Evolutionary conservation across 2,113 vertebrate genomes (phyloP).

Genomic region (Tympanuchus pallidicinctus): DNA sequence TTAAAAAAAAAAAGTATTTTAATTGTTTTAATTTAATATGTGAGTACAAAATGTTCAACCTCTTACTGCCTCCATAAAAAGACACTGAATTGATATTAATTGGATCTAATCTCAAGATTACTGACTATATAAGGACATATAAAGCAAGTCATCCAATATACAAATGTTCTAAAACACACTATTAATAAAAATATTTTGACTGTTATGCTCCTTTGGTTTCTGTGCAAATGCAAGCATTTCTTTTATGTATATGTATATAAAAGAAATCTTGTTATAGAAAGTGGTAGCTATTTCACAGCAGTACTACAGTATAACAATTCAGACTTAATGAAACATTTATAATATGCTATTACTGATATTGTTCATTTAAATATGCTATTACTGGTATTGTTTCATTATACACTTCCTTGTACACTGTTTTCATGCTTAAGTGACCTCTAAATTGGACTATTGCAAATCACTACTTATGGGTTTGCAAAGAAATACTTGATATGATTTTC

Average conservation of each 20-base stretch:
- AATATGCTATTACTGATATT: conserved; percentile 79
- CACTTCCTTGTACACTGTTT: conserved; percentile 78
- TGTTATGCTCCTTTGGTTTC: conserved; percentile 45
- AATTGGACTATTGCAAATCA: conserved; percentile 80
- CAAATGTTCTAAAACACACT: conserved; percentile 43
- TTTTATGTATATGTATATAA: neutral
- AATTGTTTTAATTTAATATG: conserved; percentile 57
- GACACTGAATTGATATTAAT: conserved; percentile 62
- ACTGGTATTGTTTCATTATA: conserved; percentile 82
- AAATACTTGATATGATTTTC: conserved; percentile 40
- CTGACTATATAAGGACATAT: conserved; percentile 54
- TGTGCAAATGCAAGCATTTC: conserved; percentile 17
- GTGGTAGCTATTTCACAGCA: conserved; percentile 73
- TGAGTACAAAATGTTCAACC: conserved; percentile 55
- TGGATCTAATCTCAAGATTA: conserved; percentile 67
- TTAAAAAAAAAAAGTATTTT: conserved; percentile 12
- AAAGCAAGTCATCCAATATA: conserved; percentile 58
- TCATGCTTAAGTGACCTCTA: conserved; percentile 84
- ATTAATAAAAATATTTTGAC: conserved; percentile 63
- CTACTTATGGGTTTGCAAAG: conserved; percentile 70
- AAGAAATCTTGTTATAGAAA: conserved; percentile 69
- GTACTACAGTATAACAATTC: conserved; percentile 74
- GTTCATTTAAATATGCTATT: conserved; percentile 82
- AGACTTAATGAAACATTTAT: conserved; percentile 83
- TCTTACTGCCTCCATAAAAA: conserved; percentile 3